Evolutionary conservation across 2,113 vertebrate genomes (phyloP).

Genomic region (Marmota flaviventris): DNA sequence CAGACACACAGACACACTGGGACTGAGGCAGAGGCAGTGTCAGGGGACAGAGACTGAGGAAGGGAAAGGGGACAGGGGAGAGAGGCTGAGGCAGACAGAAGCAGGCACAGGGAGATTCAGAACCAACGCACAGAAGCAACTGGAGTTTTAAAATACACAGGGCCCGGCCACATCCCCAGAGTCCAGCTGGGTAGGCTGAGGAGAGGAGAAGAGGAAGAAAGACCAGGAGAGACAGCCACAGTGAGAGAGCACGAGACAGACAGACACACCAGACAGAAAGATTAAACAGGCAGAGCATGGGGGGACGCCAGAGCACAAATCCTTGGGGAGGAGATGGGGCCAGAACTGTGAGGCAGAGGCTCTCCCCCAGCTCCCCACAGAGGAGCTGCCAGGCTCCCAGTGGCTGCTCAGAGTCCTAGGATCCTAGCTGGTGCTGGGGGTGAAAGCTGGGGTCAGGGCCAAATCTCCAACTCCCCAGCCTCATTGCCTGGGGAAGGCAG

Average conservation of each 20-base stretch:
- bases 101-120: background rate
- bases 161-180: background rate
- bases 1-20: background rate
- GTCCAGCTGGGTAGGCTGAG: background rate
- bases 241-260: background rate
- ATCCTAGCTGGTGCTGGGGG: background rate
- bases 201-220: background rate
- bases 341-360: background rate
- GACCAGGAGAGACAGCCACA: background rate
- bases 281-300: background rate
- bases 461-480: background rate
- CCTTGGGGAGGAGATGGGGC: background rate
- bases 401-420: constrained; percentile 30
- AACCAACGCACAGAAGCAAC: constrained; percentile 23
- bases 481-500: background rate
- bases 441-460: background rate
- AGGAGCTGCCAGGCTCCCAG: background rate
- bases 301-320: background rate
- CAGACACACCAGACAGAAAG: constrained; percentile 5
- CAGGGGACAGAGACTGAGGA: background rate
- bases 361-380: background rate
- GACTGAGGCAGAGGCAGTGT: background rate
- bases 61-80: background rate
- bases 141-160: background rate
- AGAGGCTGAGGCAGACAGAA: background rate